These are phyloP conservation scores for Ophioderma brevispina DNA, from an alignment of 35 echinoderm and acorn worm genomes.

Conservation along the genomic window DNA sequence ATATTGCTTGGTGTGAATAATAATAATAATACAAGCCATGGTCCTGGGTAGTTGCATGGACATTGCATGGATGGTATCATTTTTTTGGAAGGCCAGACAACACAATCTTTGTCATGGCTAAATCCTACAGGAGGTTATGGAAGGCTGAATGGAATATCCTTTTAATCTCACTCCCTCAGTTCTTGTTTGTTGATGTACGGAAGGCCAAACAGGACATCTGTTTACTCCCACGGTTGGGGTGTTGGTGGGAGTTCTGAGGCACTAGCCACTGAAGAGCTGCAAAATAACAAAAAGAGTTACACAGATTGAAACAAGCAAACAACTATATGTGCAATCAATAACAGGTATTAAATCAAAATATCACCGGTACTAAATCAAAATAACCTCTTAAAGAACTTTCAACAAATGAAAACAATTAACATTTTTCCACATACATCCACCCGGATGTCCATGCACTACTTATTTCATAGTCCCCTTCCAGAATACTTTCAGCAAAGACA, in stretches of 20 bases:
- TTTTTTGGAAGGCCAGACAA: too few relatives aligned
- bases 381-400: too few relatives aligned
- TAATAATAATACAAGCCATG: constrained; percentile 5
- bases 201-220: neutral
- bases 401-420: too few relatives aligned
- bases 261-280: constrained; percentile 99
- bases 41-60: neutral
- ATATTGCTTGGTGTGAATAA: neutral
- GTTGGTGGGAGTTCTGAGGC: constrained; percentile 95
- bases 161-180: neutral
- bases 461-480: too few relatives aligned
- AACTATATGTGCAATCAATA: too few relatives aligned
- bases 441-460: too few relatives aligned
- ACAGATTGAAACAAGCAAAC: constrained; percentile 19
- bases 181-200: neutral
- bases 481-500: too few relatives aligned
- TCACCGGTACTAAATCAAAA: too few relatives aligned
- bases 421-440: too few relatives aligned
- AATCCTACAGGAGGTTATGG: too few relatives aligned
- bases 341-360: too few relatives aligned
- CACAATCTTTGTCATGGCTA: too few relatives aligned
- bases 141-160: neutral
- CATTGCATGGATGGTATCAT: neutral
- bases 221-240: constrained; percentile 98
- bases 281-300: constrained; percentile 16